Evolutionary conservation across 2,113 vertebrate species (phyloP), one percentile per base, ranked within the genome.

Genomic region (Myiopsitta monachus): DNA sequence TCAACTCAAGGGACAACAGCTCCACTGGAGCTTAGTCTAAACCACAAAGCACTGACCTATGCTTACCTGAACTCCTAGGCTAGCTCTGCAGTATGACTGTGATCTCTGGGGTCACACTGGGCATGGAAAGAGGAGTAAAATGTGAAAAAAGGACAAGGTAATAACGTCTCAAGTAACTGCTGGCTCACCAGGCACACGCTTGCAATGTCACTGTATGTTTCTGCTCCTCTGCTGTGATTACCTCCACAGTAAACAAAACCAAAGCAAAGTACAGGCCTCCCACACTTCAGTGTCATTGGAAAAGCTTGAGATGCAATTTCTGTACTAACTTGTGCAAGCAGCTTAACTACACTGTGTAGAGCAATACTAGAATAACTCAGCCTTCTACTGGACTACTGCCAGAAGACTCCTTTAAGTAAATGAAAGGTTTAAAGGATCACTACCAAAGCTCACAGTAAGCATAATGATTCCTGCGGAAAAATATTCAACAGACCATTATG

Each of bases 371-470:
- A 90, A 59, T 49, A 83, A 77, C 54, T 70, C 79, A 90, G 72
- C 31, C 38, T 77, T 38, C 79, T 70, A 9, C 64, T 78, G 83
- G 59, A 46, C 38, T 86, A 7, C 64, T 66, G 95, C 92, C 92
- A 92, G 69, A 76, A 66, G 83, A 77, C 68, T 93, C 67, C 17
- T 14, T 77, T 39, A 79, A 94, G 86, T 92, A 90, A 95, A 94
- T 55, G 70, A 68, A 91, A 90, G 88, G 72, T 93, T 93, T 93
- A 90, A 97, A 83, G 91, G 94, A 80, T 96, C 90, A 55, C 76
- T 81, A 70, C 24, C 46, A 86, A 90, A 93, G 83, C 80, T 83
- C 80, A 83, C 54, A 81, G 64, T 59, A 67, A 83, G 61, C 38
- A 39, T 46, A 90, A 86, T 63, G 61, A 41, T 90, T 88, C 30